Conservation (phyloP, 2,888 invertebrate species). For the Strigamia maritima region DNA sequence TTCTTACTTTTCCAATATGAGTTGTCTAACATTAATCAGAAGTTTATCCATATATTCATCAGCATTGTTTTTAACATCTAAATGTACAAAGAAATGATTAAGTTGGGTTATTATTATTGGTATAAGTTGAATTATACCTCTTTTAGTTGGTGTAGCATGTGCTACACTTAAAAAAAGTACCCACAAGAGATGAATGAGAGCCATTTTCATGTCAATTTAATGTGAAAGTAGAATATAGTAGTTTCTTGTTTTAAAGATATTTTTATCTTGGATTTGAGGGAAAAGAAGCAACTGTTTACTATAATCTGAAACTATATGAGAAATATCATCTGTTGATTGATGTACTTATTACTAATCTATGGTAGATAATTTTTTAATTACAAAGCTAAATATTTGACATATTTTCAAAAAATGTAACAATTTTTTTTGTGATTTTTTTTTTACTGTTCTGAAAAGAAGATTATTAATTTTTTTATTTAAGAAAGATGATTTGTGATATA, state of each 20-base stretch:
- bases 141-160: neutral
- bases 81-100: neutral
- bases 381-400: too few species aligned
- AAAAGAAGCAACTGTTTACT: too few species aligned
- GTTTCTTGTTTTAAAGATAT: too few species aligned
- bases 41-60: conserved; percentile 1
- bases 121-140: neutral
- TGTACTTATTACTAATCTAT: too few species aligned
- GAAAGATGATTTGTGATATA: too few species aligned
- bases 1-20: neutral
- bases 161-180: neutral
- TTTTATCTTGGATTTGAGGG: neutral
- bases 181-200: neutral
- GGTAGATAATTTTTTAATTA: too few species aligned
- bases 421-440: too few species aligned
- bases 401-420: too few species aligned
- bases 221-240: neutral
- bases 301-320: too few species aligned
- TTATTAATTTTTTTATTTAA: too few species aligned
- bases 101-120: neutral
- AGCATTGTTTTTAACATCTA: neutral
- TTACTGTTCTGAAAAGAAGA: too few species aligned
- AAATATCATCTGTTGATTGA: too few species aligned
- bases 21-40: neutral
- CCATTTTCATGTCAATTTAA: neutral